Base-by-base conservation (phyloP, 2,888 invertebrate species). In the Aradus depressus region DNA sequence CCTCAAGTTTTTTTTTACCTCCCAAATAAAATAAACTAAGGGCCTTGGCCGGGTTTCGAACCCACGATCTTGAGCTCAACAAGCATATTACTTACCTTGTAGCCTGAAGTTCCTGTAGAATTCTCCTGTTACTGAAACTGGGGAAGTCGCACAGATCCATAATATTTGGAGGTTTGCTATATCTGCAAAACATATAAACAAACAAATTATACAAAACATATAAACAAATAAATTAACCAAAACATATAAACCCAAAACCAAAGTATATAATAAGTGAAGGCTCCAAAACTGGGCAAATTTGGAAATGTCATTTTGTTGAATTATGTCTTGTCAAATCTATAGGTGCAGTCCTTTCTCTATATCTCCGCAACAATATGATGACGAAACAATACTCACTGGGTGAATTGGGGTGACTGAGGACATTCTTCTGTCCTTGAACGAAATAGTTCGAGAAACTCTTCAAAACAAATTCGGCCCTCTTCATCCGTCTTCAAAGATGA, bases 141-240 rank as follows among this genome's bases (percentile, higher is more conserved):
- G 80, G 78, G 50, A 75, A 70, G 66, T 83, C 82, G 82, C 84
- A 85, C 64, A 81, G 74, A 59, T 84, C 82, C 34, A 79, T 70
- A 37, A 85, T 72, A 16, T 71, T 67, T 48, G 79, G 76, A 16
- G 70, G 66, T 34, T 53, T 58, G 16, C 58, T 54, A 35, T 55
- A 54, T 44, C 60, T 60, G 44, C 2, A 52, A 43, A 56, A n/a
- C 3, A 51, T 26, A 44, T 3, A 43, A 56, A n/a, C 3, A 51
- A 22, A 44, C 3, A 32, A 16, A 3, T 41, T 41, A 23, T 28
- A 10, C n/a, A 28, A 10, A 28, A 10, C 31, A 28, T 28, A 28
- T 10, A 28, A 28, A 10, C n/a, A 28, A 28, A n/a, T n/a, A n/a
- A n/a, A n/a, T n/a, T n/a, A n/a, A n/a, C n/a, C n/a, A n/a, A n/a